phyloP scores from a whole-genome alignment of 2,888 invertebrate species.

The Ormia ochracea region DNA sequence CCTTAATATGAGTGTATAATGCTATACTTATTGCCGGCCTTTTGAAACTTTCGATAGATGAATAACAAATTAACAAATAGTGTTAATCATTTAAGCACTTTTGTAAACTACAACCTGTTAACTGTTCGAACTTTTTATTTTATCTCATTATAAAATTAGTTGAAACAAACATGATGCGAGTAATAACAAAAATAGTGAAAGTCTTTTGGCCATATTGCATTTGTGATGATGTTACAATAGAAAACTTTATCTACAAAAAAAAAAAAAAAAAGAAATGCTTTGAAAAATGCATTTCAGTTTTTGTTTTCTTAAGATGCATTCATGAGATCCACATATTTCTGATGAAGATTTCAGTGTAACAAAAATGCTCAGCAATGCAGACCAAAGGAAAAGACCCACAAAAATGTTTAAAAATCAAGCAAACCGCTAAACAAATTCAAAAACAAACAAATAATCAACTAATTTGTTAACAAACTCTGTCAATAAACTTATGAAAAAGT shows the following conservation, averaged over 20 bases:
- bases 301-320: conserved; percentile 10
- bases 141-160: not conserved
- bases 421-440: not conserved
- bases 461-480: conserved; percentile 46
- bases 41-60: not conserved
- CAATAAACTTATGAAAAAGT: conserved; percentile 32
- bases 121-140: not conserved
- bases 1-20: not conserved
- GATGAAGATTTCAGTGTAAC: conserved; percentile 10
- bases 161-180: not conserved
- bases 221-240: conserved; percentile 29
- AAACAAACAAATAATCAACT: conserved; percentile 1
- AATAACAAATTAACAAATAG: not conserved
- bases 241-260: not conserved
- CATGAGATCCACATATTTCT: conserved; percentile 31
- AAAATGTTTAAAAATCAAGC: not conserved
- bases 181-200: conserved; percentile 19
- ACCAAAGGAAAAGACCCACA: not conserved
- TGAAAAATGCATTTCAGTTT: conserved; percentile 2
- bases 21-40: not conserved
- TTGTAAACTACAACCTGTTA: not conserved
- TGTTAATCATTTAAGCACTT: not conserved
- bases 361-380: not conserved
- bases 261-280: not conserved
- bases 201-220: conserved; percentile 7